Conservation (phyloP, 2,797 vertebrate species). For the Sandelia bainsii region DNA sequence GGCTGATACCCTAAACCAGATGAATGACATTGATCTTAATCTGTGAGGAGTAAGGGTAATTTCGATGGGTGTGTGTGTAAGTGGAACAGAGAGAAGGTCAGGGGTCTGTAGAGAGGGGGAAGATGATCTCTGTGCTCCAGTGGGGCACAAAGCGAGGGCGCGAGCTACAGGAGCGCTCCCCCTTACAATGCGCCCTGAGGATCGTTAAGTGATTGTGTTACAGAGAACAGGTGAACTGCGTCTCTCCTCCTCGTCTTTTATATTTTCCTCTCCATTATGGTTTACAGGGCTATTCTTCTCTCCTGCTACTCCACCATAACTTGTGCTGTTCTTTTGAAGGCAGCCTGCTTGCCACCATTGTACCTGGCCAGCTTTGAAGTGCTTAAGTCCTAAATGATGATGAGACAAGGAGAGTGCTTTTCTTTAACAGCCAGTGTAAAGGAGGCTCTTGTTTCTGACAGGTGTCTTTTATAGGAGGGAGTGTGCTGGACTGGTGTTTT, state of each 20-base stretch:
- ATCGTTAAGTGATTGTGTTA: conserved; percentile 87
- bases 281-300: conserved; percentile 81
- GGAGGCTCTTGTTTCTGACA: conserved; percentile 80
- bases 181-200: conserved; percentile 80
- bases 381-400: conserved; percentile 86
- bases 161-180: conserved; percentile 74
- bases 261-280: conserved; percentile 82
- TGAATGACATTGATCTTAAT: conserved; percentile 87
- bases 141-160: conserved; percentile 76
- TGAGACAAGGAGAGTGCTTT: conserved; percentile 80
- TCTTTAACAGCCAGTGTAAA: conserved; percentile 77
- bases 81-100: conserved; percentile 79
- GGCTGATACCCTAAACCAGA: conserved; percentile 82
- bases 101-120: conserved; percentile 73
- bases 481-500: conserved; percentile 82
- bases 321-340: conserved; percentile 87
- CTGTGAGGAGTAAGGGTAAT: conserved; percentile 78
- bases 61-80: conserved; percentile 75
- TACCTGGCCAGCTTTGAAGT: conserved; percentile 85
- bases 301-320: conserved; percentile 71
- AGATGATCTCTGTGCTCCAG: conserved; percentile 76
- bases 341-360: conserved; percentile 77
- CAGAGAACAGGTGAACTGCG: conserved; percentile 85
- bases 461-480: conserved; percentile 84
- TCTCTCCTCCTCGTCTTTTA: conserved; percentile 78